Evolutionary conservation across 2,888 invertebrate species (phyloP), one percentile per base, ranked within the genome.

Genomic region (Lottia scabra): DNA sequence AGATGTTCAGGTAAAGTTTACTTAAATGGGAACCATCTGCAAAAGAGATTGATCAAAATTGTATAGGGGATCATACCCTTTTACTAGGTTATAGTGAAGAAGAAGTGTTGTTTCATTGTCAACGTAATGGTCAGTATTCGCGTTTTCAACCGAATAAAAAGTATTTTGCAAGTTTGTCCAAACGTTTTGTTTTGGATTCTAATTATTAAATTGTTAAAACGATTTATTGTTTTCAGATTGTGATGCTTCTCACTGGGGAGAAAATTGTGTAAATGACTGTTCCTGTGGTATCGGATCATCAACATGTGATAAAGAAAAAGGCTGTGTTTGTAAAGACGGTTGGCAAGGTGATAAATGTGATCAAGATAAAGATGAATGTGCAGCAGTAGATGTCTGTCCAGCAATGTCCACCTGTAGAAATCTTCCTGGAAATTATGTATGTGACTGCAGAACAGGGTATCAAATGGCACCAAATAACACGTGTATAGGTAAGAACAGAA

Each of bases 1-100:
- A 75, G 72, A 13, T 79, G 79, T 68, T 15, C 26, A 66, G 75
- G 79, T 79, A 67, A n/a, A n/a, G n/a, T n/a, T n/a, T n/a, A n/a
- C n/a, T n/a, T n/a, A n/a, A n/a, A n/a, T n/a, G n/a, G n/a, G n/a
- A n/a, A n/a, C n/a, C n/a, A n/a, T n/a, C n/a, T n/a, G n/a, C n/a
- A n/a, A n/a, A n/a, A n/a, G n/a, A n/a, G n/a, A n/a, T n/a, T n/a
- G n/a, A n/a, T n/a, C n/a, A n/a, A n/a, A n/a, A n/a, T n/a, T n/a
- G n/a, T n/a, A n/a, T n/a, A n/a, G n/a, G n/a, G n/a, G n/a, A n/a
- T n/a, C n/a, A n/a, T n/a, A n/a, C n/a, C n/a, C n/a, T n/a, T n/a
- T n/a, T n/a, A n/a, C n/a, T n/a, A n/a, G n/a, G n/a, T n/a, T n/a
- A n/a, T n/a, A n/a, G n/a, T n/a, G n/a, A n/a, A n/a, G n/a, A n/a